These are phyloP conservation scores for Cepphus grylle DNA, from an alignment of 2,113 vertebrate genomes.

Conservation along the genomic window DNA sequence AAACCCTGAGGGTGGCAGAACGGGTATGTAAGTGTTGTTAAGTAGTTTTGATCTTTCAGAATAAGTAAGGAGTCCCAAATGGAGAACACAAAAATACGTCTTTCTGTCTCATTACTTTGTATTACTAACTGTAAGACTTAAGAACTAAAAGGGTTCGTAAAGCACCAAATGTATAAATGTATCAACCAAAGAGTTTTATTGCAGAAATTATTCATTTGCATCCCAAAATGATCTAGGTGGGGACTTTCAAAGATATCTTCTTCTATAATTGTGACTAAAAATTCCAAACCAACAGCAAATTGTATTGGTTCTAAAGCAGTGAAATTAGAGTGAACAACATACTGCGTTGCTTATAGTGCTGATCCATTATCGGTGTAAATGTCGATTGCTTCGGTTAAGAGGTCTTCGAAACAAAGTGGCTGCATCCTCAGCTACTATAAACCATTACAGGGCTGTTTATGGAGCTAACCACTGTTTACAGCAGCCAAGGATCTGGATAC, in stretches of 20 bases:
- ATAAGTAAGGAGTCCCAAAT: not conserved
- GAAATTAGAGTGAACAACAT: not conserved
- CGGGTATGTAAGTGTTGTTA: not conserved
- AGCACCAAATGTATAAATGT: not conserved
- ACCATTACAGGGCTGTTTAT: not conserved
- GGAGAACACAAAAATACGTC: not conserved
- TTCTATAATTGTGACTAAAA: not conserved
- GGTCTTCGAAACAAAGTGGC: not conserved
- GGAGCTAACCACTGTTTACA: not conserved
- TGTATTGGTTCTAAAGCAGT: not conserved
- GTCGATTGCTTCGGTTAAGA: not conserved
- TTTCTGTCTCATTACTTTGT: not conserved
- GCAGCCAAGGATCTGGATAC: not conserved
- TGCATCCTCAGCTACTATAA: not conserved
- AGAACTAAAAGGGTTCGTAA: not conserved
- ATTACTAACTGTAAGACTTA: not conserved
- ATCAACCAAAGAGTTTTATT: not conserved
- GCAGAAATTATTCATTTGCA: not conserved
- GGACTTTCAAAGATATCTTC: not conserved
- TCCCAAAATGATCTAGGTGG: not conserved
- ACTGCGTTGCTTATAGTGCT: not conserved
- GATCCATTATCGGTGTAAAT: not conserved
- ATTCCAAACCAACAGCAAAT: not conserved
- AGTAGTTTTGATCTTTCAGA: not conserved
- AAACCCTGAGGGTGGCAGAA: not conserved